Percentiles rank a stretch among this genome's conserved stretches.
These are phyloP conservation scores for Lamellibrachia luymesi DNA, from an alignment of 1,140 invertebrate genomes.

Conservation along the genomic window DNA sequence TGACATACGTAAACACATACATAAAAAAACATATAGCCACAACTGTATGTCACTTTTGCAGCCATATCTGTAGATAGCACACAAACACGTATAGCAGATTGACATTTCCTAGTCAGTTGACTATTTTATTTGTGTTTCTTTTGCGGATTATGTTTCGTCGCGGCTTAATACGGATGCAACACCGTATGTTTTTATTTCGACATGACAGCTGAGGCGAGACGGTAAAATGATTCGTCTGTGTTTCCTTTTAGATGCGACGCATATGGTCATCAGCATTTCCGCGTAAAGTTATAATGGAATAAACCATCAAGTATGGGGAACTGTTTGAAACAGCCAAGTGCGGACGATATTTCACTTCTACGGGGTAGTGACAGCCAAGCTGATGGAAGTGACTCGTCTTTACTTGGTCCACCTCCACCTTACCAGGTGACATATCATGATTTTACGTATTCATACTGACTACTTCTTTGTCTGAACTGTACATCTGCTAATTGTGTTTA, in stretches of 20 bases:
- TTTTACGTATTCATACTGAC: not conserved
- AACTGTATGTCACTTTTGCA: not conserved
- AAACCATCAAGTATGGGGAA: slow-evolving; percentile 50
- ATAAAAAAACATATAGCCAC: not conserved
- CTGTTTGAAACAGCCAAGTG: slow-evolving; percentile 54
- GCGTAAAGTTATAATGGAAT: not conserved
- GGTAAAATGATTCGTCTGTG: not conserved
- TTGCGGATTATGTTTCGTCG: not conserved
- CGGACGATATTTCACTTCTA: slow-evolving; percentile 55
- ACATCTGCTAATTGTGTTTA: not conserved
- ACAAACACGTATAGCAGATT: not conserved
- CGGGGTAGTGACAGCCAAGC: slow-evolving; percentile 46
- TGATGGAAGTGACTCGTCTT: slow-evolving; percentile 40
- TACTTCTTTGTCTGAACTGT: not conserved
- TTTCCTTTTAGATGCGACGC: not conserved
- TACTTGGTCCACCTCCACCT: slow-evolving; percentile 54
- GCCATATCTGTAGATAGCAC: not conserved
- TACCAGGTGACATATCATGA: slow-evolving; percentile 47
- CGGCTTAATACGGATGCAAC: not conserved
- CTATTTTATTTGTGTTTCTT: not conserved
- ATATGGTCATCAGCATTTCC: not conserved
- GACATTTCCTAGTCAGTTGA: not conserved
- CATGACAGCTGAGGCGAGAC: slow-evolving; percentile 2
- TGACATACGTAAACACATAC: slow-evolving; percentile 1
- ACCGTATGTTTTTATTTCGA: not conserved